Evolutionary conservation across 2,113 vertebrate genomes (phyloP).

Genomic region (Chlamydotis undulata): DNA sequence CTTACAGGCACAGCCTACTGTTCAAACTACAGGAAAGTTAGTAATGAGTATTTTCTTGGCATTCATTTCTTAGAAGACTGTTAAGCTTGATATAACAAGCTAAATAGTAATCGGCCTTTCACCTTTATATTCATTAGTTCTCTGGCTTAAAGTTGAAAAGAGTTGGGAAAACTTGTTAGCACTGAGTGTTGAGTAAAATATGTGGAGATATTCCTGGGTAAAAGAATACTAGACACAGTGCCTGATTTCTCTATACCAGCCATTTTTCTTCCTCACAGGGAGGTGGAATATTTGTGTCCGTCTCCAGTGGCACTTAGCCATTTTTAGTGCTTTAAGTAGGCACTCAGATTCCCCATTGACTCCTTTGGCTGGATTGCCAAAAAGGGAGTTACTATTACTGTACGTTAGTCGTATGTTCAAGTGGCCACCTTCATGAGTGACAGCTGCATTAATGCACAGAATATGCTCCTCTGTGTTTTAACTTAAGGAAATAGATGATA

Average conservation of each 20-base stretch:
- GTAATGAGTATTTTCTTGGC: not conserved
- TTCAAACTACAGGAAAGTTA: not conserved
- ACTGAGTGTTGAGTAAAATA: not conserved
- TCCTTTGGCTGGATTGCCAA: not conserved
- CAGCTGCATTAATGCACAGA: not conserved
- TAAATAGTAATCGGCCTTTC: slow-evolving; percentile 8
- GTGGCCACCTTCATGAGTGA: not conserved
- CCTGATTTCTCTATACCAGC: not conserved
- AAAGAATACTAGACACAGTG: not conserved
- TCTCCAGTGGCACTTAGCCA: not conserved
- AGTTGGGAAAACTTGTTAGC: not conserved
- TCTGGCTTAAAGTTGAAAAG: not conserved
- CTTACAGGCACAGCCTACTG: not conserved
- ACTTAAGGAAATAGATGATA: not conserved
- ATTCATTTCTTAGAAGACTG: not conserved
- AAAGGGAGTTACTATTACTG: not conserved
- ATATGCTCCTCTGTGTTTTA: not conserved
- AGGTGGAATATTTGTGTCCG: not conserved
- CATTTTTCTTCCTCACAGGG: not conserved
- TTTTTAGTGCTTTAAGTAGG: not conserved
- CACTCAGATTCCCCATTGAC: not conserved
- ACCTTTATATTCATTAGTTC: not conserved
- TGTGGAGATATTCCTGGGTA: not conserved
- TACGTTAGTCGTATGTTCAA: not conserved
- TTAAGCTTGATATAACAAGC: not conserved